Evolutionary conservation across 2,888 invertebrate species (phyloP), one percentile per base, ranked within the genome.

Genomic region (Meteorus cinctellus): DNA sequence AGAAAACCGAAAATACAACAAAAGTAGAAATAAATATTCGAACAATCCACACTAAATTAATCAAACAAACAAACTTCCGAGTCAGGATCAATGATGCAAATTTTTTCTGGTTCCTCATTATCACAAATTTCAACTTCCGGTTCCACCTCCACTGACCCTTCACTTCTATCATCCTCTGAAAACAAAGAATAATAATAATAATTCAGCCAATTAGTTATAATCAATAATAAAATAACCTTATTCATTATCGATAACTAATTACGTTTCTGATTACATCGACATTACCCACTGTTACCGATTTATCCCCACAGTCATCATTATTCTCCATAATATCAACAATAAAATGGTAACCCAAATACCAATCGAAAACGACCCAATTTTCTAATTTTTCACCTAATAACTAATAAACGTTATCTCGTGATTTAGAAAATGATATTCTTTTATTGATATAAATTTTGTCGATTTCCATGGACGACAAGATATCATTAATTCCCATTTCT

Each of bases 81-180:
- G 41, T 93, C 91, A 68, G 94, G 94, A 88, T 95, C 93, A 48
- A 94, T 91, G 48, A 94, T 91, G 62, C 93, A 91, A 66, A 94
- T 92, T 82, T 94, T 93, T 80, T 93, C 93, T 0, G 92, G 88
- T 14, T 91, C 90, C 65, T 88, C 86, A 16, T 81, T 73, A 16
- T 86, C 84, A 10, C 72, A 73, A 59, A 78, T 81, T 67, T 84
- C 84, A 4, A 51, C 67, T 41, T 84, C 85, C 14, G 75, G 82
- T 62, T 86, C 84, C 70, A 83, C 77, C 67, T 86, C 86, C 27
- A 81, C 82, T 1, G 86, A 84, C 36, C 75, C 80, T 55, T 87
- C 86, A 67, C 84, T 86, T 62, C 79, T 81, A 36, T 83, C 85
- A 65, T 84, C 84, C n/a, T 84, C 85, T 78, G 69, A 19, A 67